phyloP scores from a whole-genome alignment of 2,888 invertebrate genomes.

The Xanthorhoe designata region DNA sequence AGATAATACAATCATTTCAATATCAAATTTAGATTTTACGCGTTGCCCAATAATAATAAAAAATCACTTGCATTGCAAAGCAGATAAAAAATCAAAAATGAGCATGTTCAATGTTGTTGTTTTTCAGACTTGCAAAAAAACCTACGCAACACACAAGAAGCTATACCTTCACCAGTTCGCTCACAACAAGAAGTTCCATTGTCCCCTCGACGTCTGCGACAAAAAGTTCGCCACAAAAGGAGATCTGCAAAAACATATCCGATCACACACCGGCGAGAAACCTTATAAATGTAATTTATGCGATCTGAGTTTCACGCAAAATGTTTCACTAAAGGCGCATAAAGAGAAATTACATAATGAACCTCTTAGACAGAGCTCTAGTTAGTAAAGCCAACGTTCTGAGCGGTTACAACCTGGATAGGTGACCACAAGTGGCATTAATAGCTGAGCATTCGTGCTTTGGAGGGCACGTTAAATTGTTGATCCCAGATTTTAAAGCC shows the following conservation, averaged over 20 bases:
- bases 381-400: background rate
- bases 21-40: too few relatives aligned
- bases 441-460: too few relatives aligned
- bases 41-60: too few relatives aligned
- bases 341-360: slow-evolving; percentile 54
- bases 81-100: too few relatives aligned
- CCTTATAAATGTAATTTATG: slow-evolving; percentile 69
- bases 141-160: slow-evolving; percentile 62
- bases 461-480: too few relatives aligned
- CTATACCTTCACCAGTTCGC: slow-evolving; percentile 65
- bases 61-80: too few relatives aligned
- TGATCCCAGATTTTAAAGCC: too few relatives aligned
- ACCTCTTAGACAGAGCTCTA: background rate
- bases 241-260: slow-evolving; percentile 70
- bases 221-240: slow-evolving; percentile 72
- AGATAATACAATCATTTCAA: too few relatives aligned
- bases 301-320: slow-evolving; percentile 64
- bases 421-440: too few relatives aligned
- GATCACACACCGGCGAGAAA: slow-evolving; percentile 75
- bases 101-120: too few relatives aligned
- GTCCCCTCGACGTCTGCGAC: slow-evolving; percentile 60
- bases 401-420: too few relatives aligned
- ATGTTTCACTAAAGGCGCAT: slow-evolving; percentile 63
- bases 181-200: slow-evolving; percentile 63
- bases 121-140: slow-evolving; percentile 71